Conservation (phyloP, 1,140 invertebrate genomes). For the Pogonomyrmex californicus region DNA sequence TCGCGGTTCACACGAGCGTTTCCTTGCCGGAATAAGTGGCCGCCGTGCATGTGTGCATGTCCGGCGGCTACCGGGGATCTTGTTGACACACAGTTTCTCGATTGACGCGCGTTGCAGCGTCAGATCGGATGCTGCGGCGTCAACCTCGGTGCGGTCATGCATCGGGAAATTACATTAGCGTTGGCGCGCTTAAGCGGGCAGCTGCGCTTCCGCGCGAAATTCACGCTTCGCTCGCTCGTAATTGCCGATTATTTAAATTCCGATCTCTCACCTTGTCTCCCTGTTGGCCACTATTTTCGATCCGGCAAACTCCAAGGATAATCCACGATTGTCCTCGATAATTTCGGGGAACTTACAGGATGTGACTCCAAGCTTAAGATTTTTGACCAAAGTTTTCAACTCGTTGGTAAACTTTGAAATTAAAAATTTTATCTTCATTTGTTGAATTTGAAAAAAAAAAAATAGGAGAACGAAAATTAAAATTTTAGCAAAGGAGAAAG, state of each 20-base stretch:
- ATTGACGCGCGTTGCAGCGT: slow-evolving; percentile 45
- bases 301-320: neutral
- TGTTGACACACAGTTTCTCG: slow-evolving; percentile 46
- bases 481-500: neutral
- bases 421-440: neutral
- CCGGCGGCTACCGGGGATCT: neutral
- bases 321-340: slow-evolving; percentile 18
- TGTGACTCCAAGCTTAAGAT: neutral
- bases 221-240: slow-evolving; percentile 63
- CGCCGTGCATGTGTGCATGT: neutral
- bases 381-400: neutral
- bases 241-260: slow-evolving; percentile 76
- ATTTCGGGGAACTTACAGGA: neutral
- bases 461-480: neutral
- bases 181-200: neutral
- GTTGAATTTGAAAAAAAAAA: neutral
- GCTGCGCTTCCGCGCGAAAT: slow-evolving; percentile 55
- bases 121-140: slow-evolving; percentile 54
- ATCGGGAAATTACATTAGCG: slow-evolving; percentile 42
- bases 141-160: slow-evolving; percentile 46
- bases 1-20: neutral
- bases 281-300: neutral
- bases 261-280: neutral
- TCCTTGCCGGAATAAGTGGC: neutral
- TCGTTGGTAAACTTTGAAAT: neutral